Evolutionary conservation across 2,113 vertebrate genomes (phyloP).

Genomic region (Lutjanus erythropterus): DNA sequence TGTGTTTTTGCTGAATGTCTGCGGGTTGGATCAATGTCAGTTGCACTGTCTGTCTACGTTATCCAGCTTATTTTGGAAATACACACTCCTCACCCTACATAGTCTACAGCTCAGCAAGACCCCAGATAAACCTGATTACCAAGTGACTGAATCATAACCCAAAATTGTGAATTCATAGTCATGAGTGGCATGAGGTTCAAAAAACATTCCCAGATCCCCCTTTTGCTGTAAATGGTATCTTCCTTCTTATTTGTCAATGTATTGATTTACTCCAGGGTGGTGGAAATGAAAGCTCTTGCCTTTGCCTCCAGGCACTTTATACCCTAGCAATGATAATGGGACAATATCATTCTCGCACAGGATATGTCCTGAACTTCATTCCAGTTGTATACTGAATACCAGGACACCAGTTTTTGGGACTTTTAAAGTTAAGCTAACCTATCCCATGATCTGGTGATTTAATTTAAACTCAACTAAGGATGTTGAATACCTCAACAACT

Average conservation of each 20-base stretch:
- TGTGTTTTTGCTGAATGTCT: slow-evolving; percentile 31
- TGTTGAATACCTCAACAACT: too few species aligned
- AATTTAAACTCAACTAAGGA: too few species aligned
- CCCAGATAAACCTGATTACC: slow-evolving; percentile 15
- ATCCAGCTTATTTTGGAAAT: slow-evolving; percentile 36
- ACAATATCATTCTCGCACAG: background rate
- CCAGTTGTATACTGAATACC: background rate
- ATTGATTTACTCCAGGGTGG: slow-evolving; percentile 43
- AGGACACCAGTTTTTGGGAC: background rate
- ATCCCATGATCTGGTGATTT: too few species aligned
- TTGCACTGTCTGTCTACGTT: slow-evolving; percentile 1
- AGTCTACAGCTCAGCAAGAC: background rate
- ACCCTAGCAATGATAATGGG: background rate
- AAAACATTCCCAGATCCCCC: background rate
- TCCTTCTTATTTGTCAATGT: slow-evolving; percentile 16
- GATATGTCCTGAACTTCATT: background rate
- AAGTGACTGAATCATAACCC: background rate
- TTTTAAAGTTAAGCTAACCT: too few species aligned
- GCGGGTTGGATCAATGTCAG: slow-evolving; percentile 35
- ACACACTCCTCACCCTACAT: background rate
- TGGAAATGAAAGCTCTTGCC: slow-evolving; percentile 15
- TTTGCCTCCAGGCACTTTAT: slow-evolving; percentile 3
- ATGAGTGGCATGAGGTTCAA: background rate
- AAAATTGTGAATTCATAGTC: background rate
- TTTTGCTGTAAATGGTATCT: background rate